Base-by-base conservation (phyloP, 2,888 invertebrate species). In the Anthophora plumipes region DNA sequence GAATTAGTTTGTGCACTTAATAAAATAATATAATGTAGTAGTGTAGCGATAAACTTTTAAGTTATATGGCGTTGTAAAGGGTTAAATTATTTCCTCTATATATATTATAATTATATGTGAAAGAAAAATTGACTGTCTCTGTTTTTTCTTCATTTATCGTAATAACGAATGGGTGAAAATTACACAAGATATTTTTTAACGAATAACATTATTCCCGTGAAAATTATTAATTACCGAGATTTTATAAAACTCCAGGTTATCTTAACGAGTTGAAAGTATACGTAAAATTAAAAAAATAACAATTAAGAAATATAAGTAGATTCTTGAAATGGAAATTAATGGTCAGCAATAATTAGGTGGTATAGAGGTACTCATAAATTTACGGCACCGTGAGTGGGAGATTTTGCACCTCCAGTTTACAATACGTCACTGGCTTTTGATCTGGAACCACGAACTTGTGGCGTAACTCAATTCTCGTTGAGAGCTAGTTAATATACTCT, bases 401-500 rank as follows among this genome's bases (percentile, higher is more conserved):
- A 82, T 82, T 85, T 85, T 86, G 70, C 82, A 73, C 81, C 77
- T 71, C 67, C 46, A 61, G 75, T 76, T 84, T 79, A 77, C 84
- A 86, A 86, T 80, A 78, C 68, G 67, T 76, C 71, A 70, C 72
- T 70, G 69, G 66, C 72, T 84, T 85, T 85, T 86, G 85, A 85
- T 73, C 84, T 69, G 70, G 50, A 43, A 69, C 77, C 80, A 63
- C 77, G 64, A 80, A 82, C 86, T 80, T 76, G 60, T 43, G 70
- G 73, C 70, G 72, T 86, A 86, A 86, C 82, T 87, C 87, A 75
- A 85, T 85, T 86, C 86, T 85, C 85, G 82, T 75, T 68, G 73
- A 82, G 85, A 84, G 82, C 84, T 78, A 75, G 82, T 87, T 87
- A 82, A 87, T 86, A 78, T 80, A 84, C 72, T 71, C 87, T 84